These are phyloP conservation scores for Bugulina stolonifera DNA, from an alignment of 2,888 invertebrate genomes.

Conservation along the genomic window DNA sequence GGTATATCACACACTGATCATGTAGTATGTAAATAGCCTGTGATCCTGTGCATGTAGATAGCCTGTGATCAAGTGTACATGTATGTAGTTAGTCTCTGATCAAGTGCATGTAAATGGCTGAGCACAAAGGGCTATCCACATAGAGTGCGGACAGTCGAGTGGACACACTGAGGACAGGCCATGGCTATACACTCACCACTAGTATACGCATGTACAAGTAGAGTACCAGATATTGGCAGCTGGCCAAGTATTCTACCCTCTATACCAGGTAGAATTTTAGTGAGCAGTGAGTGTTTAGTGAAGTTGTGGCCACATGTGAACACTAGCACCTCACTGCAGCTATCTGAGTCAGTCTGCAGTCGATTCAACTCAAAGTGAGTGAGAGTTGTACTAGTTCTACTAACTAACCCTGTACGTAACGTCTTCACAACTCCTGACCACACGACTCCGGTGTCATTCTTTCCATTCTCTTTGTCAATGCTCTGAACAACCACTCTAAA, in stretches of 20 bases:
- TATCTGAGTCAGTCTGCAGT: neutral
- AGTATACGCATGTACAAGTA: constrained; percentile 38
- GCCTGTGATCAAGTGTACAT: too few species aligned
- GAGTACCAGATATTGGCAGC: constrained; percentile 35
- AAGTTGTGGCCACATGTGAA: constrained; percentile 47
- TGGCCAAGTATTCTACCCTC: constrained; percentile 31
- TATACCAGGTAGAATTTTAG: constrained; percentile 34
- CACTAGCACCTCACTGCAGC: constrained; percentile 32
- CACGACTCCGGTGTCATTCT: neutral
- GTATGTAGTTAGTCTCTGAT: too few species aligned
- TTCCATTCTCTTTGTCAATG: neutral
- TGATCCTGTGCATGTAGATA: too few species aligned
- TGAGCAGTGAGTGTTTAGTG: constrained; percentile 33
- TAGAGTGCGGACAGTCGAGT: neutral
- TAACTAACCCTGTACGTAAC: neutral
- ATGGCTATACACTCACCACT: constrained; percentile 35
- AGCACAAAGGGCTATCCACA: neutral
- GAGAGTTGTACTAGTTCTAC: neutral
- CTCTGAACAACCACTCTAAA: too few species aligned
- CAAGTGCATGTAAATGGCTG: too few species aligned
- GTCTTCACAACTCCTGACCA: neutral
- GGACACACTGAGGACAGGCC: constrained; percentile 45
- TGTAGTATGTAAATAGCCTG: too few species aligned
- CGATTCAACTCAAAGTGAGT: neutral
- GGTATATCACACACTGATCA: too few species aligned